Evolutionary conservation across 2,797 vertebrate genomes (phyloP).

Genomic region (Sparus aurata): DNA sequence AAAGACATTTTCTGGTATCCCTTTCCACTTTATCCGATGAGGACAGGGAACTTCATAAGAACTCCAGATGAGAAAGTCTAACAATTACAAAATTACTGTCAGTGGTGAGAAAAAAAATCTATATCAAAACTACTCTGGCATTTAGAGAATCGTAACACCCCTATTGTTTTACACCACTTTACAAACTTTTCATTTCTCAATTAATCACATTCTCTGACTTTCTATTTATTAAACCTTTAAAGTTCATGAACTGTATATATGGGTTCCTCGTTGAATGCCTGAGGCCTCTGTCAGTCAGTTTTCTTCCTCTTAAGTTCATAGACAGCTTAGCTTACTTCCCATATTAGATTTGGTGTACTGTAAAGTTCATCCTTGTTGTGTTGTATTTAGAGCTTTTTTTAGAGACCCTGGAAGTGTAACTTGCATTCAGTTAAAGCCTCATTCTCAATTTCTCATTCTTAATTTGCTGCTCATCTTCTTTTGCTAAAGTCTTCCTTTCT

Average conservation of each 20-base stretch:
- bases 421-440: constrained; percentile 3
- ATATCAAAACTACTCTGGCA: no score
- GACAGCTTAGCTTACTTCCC: neutral
- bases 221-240: neutral
- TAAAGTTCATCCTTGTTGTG: neutral
- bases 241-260: neutral
- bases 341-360: neutral
- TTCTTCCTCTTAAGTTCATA: neutral
- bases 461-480: neutral
- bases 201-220: neutral
- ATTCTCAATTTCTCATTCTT: constrained; percentile 1
- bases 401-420: neutral
- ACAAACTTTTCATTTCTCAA: neutral
- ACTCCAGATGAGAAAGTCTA: no score
- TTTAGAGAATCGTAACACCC: no score
- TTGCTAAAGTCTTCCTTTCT: neutral
- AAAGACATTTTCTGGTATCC: no score
- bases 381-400: neutral
- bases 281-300: neutral
- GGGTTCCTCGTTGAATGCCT: neutral
- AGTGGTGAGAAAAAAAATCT: no score
- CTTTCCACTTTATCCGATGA: no score
- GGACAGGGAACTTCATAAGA: no score
- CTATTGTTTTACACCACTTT: neutral
- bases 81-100: no score